Evolutionary conservation across 2,888 invertebrate species (phyloP).

Genomic region (Tyria jacobaeae): DNA sequence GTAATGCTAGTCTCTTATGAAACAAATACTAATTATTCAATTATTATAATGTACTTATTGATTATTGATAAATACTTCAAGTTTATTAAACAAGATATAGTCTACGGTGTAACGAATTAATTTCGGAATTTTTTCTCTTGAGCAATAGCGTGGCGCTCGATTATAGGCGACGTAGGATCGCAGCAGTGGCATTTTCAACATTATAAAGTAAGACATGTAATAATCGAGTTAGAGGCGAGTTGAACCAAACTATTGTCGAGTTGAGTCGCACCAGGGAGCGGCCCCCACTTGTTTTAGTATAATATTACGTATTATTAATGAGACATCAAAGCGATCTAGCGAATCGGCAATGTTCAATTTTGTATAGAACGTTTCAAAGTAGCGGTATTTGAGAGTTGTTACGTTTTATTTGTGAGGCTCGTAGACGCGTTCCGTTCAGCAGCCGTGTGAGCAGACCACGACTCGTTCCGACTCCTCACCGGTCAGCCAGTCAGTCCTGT

Average conservation of each 20-base stretch:
- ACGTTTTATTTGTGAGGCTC: constrained; percentile 79
- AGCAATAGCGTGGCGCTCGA: constrained; percentile 71
- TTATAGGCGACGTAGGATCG: constrained; percentile 82
- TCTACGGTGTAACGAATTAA: constrained; percentile 85
- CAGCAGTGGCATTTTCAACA: constrained; percentile 84
- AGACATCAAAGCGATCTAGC: constrained; percentile 78
- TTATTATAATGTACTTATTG: constrained; percentile 87
- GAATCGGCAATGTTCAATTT: constrained; percentile 86
- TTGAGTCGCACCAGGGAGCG: constrained; percentile 63
- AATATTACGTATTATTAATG: constrained; percentile 56
- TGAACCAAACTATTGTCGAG: constrained; percentile 48
- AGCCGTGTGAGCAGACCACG: constrained; percentile 36
- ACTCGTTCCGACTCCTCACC: constrained; percentile 35
- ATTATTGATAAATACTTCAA: constrained; percentile 87
- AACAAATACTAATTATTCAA: constrained; percentile 87
- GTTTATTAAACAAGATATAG: constrained; percentile 85
- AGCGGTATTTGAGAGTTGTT: constrained; percentile 84
- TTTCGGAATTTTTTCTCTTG: constrained; percentile 83
- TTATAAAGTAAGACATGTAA: constrained; percentile 83
- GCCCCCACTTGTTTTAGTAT: constrained; percentile 79
- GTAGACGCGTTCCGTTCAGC: constrained; percentile 60
- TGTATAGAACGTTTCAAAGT: constrained; percentile 86
- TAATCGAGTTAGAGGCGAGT: constrained; percentile 78
- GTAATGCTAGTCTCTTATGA: constrained; percentile 87
- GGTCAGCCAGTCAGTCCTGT: constrained; percentile 12